These are phyloP conservation scores for Falcaria lacertinaria DNA, from an alignment of 2,888 invertebrate genomes.

Conservation along the genomic window DNA sequence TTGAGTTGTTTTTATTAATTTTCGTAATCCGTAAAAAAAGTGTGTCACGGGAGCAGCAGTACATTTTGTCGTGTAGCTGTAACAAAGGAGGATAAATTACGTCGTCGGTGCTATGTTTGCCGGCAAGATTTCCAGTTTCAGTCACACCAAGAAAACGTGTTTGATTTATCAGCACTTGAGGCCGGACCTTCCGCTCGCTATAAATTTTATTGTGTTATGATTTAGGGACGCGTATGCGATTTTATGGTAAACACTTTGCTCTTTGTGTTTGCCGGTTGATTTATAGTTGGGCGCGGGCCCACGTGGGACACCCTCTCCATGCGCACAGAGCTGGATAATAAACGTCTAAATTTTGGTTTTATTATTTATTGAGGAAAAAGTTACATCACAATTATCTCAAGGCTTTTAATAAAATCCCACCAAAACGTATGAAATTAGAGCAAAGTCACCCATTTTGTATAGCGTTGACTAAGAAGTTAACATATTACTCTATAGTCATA, in stretches of 20 bases:
- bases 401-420: no score
- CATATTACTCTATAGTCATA: no score
- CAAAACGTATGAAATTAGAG: no score
- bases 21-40: constrained; percentile 29
- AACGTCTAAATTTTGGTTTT: constrained; percentile 8
- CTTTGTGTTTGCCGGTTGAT: constrained; percentile 67
- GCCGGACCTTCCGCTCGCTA: constrained; percentile 76
- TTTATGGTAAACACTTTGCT: constrained; percentile 77
- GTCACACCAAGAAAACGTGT: constrained; percentile 74
- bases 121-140: constrained; percentile 67
- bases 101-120: constrained; percentile 58
- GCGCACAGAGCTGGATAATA: constrained; percentile 25
- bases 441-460: no score
- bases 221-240: constrained; percentile 73
- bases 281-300: constrained; percentile 44
- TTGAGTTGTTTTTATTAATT: constrained; percentile 27
- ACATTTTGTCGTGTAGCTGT: constrained; percentile 14
- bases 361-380: constrained; percentile 1
- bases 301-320: constrained; percentile 35
- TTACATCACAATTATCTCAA: background rate
- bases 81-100: constrained; percentile 46
- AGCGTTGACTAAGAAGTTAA: no score
- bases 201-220: constrained; percentile 79
- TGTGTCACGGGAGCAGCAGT: constrained; percentile 17
- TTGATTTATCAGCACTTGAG: constrained; percentile 77